Evolutionary conservation across 1,140 invertebrate genomes (phyloP).

Genomic region (Rhynchophorus ferrugineus): DNA sequence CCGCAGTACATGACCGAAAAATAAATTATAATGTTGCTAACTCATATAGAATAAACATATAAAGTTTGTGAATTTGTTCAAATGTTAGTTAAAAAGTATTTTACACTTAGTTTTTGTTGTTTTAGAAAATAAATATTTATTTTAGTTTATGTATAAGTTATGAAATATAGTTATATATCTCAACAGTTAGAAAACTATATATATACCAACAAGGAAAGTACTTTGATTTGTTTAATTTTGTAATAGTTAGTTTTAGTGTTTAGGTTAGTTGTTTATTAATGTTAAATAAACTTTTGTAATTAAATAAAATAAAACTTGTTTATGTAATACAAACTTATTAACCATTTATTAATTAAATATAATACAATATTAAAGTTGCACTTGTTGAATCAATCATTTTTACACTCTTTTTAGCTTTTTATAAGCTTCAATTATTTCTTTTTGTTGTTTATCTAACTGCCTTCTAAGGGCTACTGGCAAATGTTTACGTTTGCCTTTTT

Average conservation of each 20-base stretch:
- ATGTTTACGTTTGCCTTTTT: conserved; percentile 51
- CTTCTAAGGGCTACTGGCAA: conserved; percentile 47
- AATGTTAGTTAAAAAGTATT: not conserved
- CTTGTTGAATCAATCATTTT: no score
- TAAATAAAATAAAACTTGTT: no score
- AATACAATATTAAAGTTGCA: no score
- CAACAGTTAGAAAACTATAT: no score
- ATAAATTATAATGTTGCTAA: no score
- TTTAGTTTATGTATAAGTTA: no score
- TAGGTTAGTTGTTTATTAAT: conserved; percentile 9
- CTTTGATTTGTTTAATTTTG: conserved; percentile 5
- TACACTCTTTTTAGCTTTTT: conserved; percentile 50
- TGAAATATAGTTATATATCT: no score
- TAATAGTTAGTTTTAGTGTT: conserved; percentile 6
- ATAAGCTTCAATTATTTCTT: conserved; percentile 52
- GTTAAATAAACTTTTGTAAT: not conserved
- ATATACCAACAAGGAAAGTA: no score
- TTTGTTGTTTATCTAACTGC: conserved; percentile 51
- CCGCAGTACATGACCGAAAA: conserved; percentile 1
- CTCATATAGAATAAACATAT: no score
- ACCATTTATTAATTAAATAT: no score
- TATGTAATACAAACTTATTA: no score
- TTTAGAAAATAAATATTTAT: conserved; percentile 1
- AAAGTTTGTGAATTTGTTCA: no score
- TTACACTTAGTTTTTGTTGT: not conserved